Evolutionary conservation across 2,888 invertebrate species (phyloP).

Genomic region (Dynastes maya): DNA sequence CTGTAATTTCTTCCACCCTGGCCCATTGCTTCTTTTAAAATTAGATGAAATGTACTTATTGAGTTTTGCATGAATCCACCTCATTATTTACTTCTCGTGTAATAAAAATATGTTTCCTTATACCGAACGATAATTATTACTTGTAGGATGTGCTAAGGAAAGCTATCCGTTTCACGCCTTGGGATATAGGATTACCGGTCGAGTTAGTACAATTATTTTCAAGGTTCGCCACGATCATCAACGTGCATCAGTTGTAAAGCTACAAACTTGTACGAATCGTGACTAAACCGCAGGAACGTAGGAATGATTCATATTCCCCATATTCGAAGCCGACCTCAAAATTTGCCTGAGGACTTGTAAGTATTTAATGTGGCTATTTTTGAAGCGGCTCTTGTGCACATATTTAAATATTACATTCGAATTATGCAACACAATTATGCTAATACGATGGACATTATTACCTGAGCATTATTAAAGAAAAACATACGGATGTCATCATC

Average conservation of each 20-base stretch:
- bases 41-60: too few relatives aligned
- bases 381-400: neutral
- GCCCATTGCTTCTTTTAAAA: too few relatives aligned
- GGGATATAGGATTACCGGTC: constrained; percentile 32
- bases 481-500: too few relatives aligned
- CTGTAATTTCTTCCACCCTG: too few relatives aligned
- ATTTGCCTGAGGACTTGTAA: neutral
- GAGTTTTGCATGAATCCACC: too few relatives aligned
- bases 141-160: constrained; percentile 3
- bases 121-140: neutral
- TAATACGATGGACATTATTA: too few relatives aligned
- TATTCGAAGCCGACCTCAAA: neutral
- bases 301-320: neutral
- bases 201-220: constrained; percentile 15
- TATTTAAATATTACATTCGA: neutral
- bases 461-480: too few relatives aligned
- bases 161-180: constrained; percentile 31
- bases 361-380: neutral
- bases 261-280: neutral
- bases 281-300: too few relatives aligned
- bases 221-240: neutral
- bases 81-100: neutral
- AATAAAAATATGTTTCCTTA: neutral
- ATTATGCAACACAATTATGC: too few relatives aligned
- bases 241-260: neutral